Evolutionary conservation across 1,140 invertebrate genomes (phyloP).

Genomic region (Orius laevigatus): DNA sequence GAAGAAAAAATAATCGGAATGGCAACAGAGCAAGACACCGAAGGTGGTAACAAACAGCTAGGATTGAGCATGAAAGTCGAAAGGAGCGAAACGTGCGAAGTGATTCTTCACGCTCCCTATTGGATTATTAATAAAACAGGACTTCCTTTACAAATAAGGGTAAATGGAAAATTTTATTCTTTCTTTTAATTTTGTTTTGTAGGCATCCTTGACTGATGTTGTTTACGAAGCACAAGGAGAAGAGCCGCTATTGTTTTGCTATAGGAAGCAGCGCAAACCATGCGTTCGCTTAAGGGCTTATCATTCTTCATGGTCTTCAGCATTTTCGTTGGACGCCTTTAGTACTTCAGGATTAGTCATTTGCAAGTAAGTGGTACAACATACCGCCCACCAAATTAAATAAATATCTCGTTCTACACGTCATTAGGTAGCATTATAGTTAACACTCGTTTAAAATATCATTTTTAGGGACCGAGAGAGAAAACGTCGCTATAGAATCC

Average conservation of each 20-base stretch:
- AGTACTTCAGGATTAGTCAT: conserved; percentile 54
- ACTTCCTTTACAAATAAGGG: conserved; percentile 57
- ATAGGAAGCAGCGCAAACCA: conserved; percentile 44
- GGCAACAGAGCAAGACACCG: conserved; percentile 44
- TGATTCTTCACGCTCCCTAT: conserved; percentile 65
- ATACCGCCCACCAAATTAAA: neutral
- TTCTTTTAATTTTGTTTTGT: conserved; percentile 21
- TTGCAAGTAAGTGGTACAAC: conserved; percentile 28
- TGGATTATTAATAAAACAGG: conserved; percentile 86
- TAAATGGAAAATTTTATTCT: conserved; percentile 26
- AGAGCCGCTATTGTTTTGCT: conserved; percentile 50
- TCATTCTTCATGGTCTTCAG: conserved; percentile 54
- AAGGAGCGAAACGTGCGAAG: conserved; percentile 37
- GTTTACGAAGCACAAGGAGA: conserved; percentile 46
- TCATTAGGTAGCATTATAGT: neutral
- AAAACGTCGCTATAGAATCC: conserved; percentile 41
- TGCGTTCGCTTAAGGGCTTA: conserved; percentile 45
- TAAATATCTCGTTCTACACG: neutral
- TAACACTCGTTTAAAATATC: neutral
- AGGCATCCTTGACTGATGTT: conserved; percentile 48
- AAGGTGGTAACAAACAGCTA: conserved; percentile 45
- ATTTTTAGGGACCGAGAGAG: conserved; percentile 39
- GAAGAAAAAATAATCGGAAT: conserved; percentile 50
- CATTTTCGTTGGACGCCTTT: conserved; percentile 51
- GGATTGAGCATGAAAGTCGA: conserved; percentile 47